These are phyloP conservation scores for Hydrolagus colliei DNA, from an alignment of 2,797 vertebrate genomes.

Conservation along the genomic window DNA sequence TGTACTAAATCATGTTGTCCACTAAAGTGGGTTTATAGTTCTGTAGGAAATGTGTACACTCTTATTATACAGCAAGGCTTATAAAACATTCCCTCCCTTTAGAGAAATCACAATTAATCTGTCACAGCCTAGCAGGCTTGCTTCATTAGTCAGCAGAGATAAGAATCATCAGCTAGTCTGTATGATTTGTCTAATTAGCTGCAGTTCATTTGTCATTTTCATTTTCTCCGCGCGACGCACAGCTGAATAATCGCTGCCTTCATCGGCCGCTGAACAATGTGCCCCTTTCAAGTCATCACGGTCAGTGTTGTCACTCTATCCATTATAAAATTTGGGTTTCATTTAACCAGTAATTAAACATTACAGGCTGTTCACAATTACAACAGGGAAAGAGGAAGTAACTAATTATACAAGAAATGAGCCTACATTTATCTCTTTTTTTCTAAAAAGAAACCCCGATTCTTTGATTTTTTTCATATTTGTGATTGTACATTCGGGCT, in stretches of 20 bases:
- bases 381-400: constrained; percentile 73
- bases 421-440: constrained; percentile 70
- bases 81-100: constrained; percentile 25
- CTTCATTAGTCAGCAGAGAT: constrained; percentile 32
- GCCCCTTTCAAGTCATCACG: constrained; percentile 57
- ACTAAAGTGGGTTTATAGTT: constrained; percentile 15
- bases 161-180: constrained; percentile 42
- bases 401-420: constrained; percentile 81
- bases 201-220: constrained; percentile 66
- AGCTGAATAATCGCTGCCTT: constrained; percentile 63
- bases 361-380: constrained; percentile 82
- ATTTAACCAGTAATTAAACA: constrained; percentile 86
- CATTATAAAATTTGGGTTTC: constrained; percentile 73
- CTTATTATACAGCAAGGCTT: constrained; percentile 2
- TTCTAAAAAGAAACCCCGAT: background rate
- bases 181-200: constrained; percentile 65
- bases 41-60: constrained; percentile 27
- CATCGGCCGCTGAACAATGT: constrained; percentile 60
- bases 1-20: constrained; percentile 3
- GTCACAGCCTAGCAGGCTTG: constrained; percentile 25
- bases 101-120: constrained; percentile 32
- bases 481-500: background rate
- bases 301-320: constrained; percentile 67
- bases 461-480: background rate
- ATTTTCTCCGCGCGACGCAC: constrained; percentile 59